Percentiles rank a stretch among this genome's conserved stretches.
Conservation (phyloP, 64 coral and sea anemone genomes). For the Pocillopora damicornis region DNA sequence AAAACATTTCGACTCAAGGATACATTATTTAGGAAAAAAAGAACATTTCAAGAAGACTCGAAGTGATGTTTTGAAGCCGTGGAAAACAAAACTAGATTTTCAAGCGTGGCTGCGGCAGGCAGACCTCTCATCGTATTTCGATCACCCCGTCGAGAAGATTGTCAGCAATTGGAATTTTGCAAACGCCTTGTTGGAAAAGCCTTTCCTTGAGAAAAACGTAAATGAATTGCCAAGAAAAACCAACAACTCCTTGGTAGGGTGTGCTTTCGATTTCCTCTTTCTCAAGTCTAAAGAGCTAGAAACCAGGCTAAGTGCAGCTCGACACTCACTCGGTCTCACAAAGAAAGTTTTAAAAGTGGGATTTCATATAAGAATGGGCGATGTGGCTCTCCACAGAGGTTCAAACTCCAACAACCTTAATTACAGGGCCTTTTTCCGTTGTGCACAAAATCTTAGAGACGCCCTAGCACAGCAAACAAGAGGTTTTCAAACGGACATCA, state of each 20-base stretch:
- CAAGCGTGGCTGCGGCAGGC: background rate
- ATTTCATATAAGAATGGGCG: slow-evolving; percentile 38
- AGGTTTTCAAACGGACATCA: background rate
- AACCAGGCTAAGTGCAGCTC: background rate
- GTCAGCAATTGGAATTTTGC: slow-evolving; percentile 38
- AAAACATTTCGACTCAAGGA: slow-evolving; percentile 15
- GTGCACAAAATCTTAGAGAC: background rate
- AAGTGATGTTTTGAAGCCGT: background rate
- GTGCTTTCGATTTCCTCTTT: slow-evolving; percentile 53
- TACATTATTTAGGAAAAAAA: slow-evolving; percentile 23
- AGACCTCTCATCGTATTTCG: slow-evolving; percentile 6
- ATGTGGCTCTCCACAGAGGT: slow-evolving; percentile 4
- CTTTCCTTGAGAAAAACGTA: background rate
- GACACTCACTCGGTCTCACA: background rate
- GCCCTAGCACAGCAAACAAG: background rate
- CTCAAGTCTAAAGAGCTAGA: slow-evolving; percentile 13
- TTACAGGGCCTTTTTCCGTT: slow-evolving; percentile 20
- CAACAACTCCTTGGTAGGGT: slow-evolving; percentile 18
- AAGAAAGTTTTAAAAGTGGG: background rate
- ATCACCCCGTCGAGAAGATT: slow-evolving; percentile 27
- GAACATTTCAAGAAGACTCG: background rate
- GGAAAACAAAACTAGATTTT: background rate
- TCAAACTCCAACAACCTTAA: background rate
- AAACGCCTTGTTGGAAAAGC: background rate
- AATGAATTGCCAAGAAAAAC: background rate